Conservation (phyloP, 2,113 vertebrate genomes). For the Noctilio leporinus region DNA sequence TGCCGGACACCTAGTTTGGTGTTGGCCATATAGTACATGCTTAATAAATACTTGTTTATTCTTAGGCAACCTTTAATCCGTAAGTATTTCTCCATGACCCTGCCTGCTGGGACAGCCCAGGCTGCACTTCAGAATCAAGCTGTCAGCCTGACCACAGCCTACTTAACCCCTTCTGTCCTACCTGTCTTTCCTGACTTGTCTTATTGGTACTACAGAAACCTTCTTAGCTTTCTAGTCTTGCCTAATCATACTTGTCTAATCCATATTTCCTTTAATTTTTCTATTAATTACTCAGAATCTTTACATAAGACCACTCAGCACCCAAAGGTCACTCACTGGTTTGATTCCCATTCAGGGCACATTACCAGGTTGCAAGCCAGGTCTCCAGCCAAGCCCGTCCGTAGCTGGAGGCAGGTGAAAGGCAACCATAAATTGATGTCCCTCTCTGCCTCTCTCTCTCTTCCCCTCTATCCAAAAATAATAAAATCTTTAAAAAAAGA, state of each 20-base stretch:
- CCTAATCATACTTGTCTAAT: neutral
- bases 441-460: no score
- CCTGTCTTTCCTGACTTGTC: neutral
- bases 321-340: no score
- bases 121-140: neutral
- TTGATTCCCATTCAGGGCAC: no score
- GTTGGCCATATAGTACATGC: neutral
- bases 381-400: no score
- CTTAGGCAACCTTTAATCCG: neutral
- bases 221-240: neutral
- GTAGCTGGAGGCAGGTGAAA: no score
- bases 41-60: conserved; percentile 24
- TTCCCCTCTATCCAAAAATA: no score
- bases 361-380: no score
- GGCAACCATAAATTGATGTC: no score
- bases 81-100: conserved; percentile 10
- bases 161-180: neutral
- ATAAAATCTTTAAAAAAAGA: no score
- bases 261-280: conserved; percentile 32
- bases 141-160: neutral
- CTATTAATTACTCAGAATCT: neutral
- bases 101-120: neutral
- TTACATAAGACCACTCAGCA: neutral
- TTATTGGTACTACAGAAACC: neutral
- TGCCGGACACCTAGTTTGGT: neutral